Conservation (phyloP, 2,888 invertebrate genomes). For the Lasioglossum figueresi region DNA sequence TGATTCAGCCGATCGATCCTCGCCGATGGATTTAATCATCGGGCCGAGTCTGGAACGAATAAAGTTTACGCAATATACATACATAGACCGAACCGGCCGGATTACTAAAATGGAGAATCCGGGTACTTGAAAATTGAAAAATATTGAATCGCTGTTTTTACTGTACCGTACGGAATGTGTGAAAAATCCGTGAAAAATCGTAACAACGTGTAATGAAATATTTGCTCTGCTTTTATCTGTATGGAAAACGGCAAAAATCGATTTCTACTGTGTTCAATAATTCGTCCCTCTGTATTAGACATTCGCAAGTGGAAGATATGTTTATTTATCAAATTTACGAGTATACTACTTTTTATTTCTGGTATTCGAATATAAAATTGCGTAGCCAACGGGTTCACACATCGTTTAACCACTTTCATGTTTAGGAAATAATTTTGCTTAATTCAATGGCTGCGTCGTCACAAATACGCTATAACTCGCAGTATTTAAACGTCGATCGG, state of each 20-base stretch:
- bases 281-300: not conserved
- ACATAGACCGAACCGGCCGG: conserved; percentile 11
- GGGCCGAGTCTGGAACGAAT: not conserved
- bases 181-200: not conserved
- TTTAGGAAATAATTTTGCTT: not conserved
- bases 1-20: conserved; percentile 46
- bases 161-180: not conserved
- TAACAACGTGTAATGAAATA: conserved; percentile 5
- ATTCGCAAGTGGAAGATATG: not conserved
- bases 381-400: not conserved
- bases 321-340: not conserved
- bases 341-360: not conserved
- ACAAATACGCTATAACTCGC: not conserved
- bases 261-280: not conserved
- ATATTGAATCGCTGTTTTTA: not conserved
- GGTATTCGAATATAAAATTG: not conserved
- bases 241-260: not conserved
- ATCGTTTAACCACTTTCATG: not conserved
- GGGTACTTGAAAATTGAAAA: not conserved
- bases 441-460: not conserved
- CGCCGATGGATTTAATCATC: conserved; percentile 22
- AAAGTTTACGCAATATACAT: conserved; percentile 3
- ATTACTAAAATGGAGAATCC: not conserved
- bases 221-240: not conserved
- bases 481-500: not conserved